These are phyloP conservation scores for Cherax quadricarinatus DNA, from an alignment of 1,140 invertebrate species.

Conservation along the genomic window DNA sequence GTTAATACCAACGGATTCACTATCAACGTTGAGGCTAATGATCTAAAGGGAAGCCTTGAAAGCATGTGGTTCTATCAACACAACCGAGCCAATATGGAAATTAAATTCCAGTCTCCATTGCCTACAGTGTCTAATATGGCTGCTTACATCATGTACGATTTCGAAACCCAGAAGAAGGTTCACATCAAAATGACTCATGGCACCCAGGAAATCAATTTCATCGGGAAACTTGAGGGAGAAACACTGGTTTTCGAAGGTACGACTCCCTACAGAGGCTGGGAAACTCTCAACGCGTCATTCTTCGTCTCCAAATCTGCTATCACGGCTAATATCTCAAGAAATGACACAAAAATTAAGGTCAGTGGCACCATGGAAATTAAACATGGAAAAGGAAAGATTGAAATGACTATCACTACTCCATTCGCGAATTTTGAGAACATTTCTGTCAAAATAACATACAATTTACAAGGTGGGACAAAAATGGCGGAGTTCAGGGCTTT, in stretches of 20 bases:
- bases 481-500: slow-evolving; percentile 21
- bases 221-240: slow-evolving; percentile 27
- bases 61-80: slow-evolving; percentile 27
- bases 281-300: slow-evolving; percentile 42
- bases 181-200: slow-evolving; percentile 10
- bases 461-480: slow-evolving; percentile 16
- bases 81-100: slow-evolving; percentile 14
- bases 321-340: slow-evolving; percentile 9
- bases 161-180: slow-evolving; percentile 20
- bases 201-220: slow-evolving; percentile 26
- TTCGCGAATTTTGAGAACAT: not conserved
- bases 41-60: slow-evolving; percentile 10
- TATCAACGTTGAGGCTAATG: slow-evolving; percentile 16
- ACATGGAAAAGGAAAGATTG: slow-evolving; percentile 30
- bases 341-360: slow-evolving; percentile 48
- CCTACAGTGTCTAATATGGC: not conserved
- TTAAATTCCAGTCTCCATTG: slow-evolving; percentile 47
- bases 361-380: slow-evolving; percentile 32
- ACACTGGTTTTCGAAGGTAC: slow-evolving; percentile 30
- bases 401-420: slow-evolving; percentile 28
- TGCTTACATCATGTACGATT: slow-evolving; percentile 17
- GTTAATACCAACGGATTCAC: not conserved
- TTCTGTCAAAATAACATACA: slow-evolving; percentile 24
- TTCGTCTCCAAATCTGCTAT: slow-evolving; percentile 40
- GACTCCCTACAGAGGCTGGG: slow-evolving; percentile 49